phyloP scores from a whole-genome alignment of 2,888 invertebrate species.

The Aromia moschata region DNA sequence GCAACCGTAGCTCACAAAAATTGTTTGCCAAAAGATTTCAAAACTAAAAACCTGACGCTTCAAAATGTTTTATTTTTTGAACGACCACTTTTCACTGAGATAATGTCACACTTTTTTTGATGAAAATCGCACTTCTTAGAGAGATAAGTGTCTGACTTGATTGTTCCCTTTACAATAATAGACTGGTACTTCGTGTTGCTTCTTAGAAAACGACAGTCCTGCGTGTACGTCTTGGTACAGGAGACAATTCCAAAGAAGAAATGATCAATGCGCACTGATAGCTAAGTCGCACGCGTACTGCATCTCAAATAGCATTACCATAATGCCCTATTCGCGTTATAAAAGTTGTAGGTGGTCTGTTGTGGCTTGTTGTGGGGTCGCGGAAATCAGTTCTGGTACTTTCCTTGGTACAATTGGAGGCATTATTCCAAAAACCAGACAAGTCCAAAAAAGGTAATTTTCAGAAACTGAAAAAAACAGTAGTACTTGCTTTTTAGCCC shows the following conservation, averaged over 20 bases:
- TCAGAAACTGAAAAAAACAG: too few relatives aligned
- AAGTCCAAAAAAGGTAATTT: slow-evolving; percentile 2
- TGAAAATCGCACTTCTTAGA: neutral
- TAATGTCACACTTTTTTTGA: too few relatives aligned
- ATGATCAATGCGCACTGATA: slow-evolving; percentile 27
- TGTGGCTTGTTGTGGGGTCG: slow-evolving; percentile 39
- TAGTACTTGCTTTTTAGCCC: too few relatives aligned
- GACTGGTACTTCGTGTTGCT: neutral
- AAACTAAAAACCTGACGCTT: too few relatives aligned
- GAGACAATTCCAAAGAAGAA: slow-evolving; percentile 16
- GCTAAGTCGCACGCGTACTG: slow-evolving; percentile 39
- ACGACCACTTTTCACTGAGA: too few relatives aligned
- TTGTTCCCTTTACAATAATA: neutral
- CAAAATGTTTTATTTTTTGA: too few relatives aligned
- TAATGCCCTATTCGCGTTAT: slow-evolving; percentile 40
- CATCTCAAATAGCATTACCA: slow-evolving; percentile 42
- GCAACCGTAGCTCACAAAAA: too few relatives aligned
- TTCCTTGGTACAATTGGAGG: slow-evolving; percentile 22
- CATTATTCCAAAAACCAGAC: too few relatives aligned
- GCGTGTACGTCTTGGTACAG: neutral
- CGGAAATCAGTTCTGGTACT: slow-evolving; percentile 37
- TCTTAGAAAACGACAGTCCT: slow-evolving; percentile 6
- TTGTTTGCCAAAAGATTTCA: too few relatives aligned
- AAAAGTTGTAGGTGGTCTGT: slow-evolving; percentile 43
- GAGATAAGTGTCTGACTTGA: neutral